A percentile compares a stretch with the other conserved stretches of the same genome.
Evolutionary conservation across 2,113 vertebrate genomes (phyloP).

Genomic region (Phyllostomus hastatus): DNA sequence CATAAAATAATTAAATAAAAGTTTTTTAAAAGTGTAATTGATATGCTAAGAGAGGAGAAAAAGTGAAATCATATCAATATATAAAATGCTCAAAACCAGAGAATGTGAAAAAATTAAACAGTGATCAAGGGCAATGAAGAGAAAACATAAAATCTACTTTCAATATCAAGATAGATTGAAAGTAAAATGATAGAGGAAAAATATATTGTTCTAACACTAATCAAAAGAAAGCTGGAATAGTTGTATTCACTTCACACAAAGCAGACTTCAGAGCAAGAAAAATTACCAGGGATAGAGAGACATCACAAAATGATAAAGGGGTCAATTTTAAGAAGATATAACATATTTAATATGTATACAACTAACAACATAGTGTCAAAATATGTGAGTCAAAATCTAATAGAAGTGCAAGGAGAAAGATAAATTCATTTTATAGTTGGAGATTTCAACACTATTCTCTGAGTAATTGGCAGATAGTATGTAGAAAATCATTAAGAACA

Average conservation of each 20-base stretch:
- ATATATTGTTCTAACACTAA: not conserved
- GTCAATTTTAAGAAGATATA: not conserved
- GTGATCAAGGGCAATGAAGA: not conserved
- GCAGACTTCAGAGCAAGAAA: not conserved
- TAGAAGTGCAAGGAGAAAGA: not conserved
- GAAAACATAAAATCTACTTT: not conserved
- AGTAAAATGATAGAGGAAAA: not conserved
- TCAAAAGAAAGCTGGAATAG: not conserved
- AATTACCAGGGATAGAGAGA: not conserved
- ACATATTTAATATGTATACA: not conserved
- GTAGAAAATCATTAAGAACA: not conserved
- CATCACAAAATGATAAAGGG: not conserved
- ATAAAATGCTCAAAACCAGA: not conserved
- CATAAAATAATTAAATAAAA: not conserved
- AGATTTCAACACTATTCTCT: not conserved
- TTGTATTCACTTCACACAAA: not conserved
- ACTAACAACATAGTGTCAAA: not conserved
- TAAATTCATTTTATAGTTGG: not conserved
- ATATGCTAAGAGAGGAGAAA: not conserved
- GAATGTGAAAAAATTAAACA: not conserved
- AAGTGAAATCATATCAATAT: not conserved
- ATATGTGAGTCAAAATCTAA: not conserved
- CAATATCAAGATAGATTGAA: not conserved
- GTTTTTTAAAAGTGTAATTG: not conserved
- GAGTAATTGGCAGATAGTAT: not conserved